A percentile compares a stretch with the other conserved stretches of the same genome.
Conservation (phyloP, 2,888 invertebrate species). For the Adelognathus sp. region DNA sequence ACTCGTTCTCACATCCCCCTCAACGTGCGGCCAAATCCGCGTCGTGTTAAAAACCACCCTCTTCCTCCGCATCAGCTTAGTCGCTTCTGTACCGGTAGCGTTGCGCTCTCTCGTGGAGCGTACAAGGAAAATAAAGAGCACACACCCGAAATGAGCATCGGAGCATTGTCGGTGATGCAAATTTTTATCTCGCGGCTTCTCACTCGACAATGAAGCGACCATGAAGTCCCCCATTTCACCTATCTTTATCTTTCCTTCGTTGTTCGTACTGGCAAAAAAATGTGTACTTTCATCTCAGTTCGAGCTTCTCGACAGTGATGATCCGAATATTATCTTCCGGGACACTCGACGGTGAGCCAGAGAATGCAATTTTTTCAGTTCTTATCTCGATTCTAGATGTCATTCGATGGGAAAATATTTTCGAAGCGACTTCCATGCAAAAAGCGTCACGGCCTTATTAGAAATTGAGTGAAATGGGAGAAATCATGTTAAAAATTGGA, state of each 20-base stretch:
- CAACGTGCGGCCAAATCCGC: constrained; percentile 3
- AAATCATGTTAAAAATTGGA: no score
- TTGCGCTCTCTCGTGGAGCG: no score
- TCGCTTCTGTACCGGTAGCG: neutral
- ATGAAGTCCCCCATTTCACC: neutral
- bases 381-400: no score
- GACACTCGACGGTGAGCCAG: no score
- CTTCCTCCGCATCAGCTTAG: constrained; percentile 33
- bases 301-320: no score
- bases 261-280: neutral
- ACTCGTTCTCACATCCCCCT: constrained; percentile 54
- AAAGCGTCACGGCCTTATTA: no score
- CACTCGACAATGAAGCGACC: constrained; percentile 47
- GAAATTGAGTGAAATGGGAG: no score
- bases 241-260: neutral
- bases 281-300: no score
- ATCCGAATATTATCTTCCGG: no score
- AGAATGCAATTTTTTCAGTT: no score
- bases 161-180: constrained; percentile 50
- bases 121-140: constrained; percentile 41
- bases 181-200: constrained; percentile 31
- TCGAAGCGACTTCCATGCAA: no score
- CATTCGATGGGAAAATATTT: no score
- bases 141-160: constrained; percentile 55
- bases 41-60: constrained; percentile 41